These are phyloP conservation scores for Phoxinus dragarum DNA, from an alignment of 2,797 vertebrate species.

Conservation along the genomic window DNA sequence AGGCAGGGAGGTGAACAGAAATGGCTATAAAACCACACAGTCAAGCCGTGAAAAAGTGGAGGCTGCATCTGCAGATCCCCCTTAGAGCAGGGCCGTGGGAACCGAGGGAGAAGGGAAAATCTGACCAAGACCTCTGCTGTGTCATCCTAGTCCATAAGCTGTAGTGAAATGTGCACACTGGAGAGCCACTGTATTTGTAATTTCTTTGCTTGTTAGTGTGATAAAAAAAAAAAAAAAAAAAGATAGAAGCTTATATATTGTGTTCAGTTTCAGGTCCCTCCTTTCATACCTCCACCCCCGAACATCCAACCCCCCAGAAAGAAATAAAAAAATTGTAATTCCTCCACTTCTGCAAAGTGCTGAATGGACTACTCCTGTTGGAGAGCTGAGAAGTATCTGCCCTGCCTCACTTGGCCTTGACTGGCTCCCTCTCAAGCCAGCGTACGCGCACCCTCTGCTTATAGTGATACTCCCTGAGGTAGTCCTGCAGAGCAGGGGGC, in stretches of 20 bases:
- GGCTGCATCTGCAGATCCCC: not conserved
- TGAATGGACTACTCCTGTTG: slow-evolving; percentile 41
- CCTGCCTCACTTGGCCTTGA: slow-evolving; percentile 88
- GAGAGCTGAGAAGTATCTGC: slow-evolving; percentile 6
- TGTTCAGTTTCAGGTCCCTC: slow-evolving; percentile 67
- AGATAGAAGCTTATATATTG: slow-evolving; percentile 78
- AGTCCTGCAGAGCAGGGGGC: slow-evolving; percentile 95
- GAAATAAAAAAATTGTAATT: not conserved
- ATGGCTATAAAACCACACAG: slow-evolving; percentile 33
- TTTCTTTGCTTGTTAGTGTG: slow-evolving; percentile 73
- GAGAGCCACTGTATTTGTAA: slow-evolving; percentile 71
- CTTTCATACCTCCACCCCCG: not conserved
- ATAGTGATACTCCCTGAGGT: slow-evolving; percentile 99
- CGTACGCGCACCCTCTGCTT: slow-evolving; percentile 99
- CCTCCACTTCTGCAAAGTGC: slow-evolving; percentile 49
- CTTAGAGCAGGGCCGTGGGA: slow-evolving; percentile 1
- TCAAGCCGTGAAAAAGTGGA: slow-evolving; percentile 31
- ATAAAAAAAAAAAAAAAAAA: slow-evolving; percentile 77
- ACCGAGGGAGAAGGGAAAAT: slow-evolving; percentile 22
- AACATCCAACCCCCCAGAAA: slow-evolving; percentile 46
- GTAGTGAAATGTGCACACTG: slow-evolving; percentile 71
- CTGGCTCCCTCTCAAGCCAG: slow-evolving; percentile 95
- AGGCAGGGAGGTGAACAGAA: slow-evolving; percentile 41
- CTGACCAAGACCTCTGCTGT: slow-evolving; percentile 17
- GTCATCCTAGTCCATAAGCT: slow-evolving; percentile 33